Base-by-base conservation (phyloP, 2,113 vertebrate genomes). In the Sander vitreus region DNA sequence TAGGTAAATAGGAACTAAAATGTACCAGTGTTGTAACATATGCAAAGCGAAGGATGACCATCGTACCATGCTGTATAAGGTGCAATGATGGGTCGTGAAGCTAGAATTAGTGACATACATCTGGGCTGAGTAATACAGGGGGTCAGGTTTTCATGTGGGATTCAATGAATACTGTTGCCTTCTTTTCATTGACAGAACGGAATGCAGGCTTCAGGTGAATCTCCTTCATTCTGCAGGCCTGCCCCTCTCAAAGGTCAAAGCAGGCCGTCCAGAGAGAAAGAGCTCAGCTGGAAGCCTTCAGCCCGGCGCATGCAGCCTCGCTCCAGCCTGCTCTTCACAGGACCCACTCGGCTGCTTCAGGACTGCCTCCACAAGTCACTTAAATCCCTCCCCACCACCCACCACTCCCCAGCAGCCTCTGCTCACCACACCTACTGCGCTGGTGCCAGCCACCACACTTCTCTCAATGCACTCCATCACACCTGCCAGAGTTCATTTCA, bases 171-270 rank as follows among this genome's bases (percentile, higher is more conserved):
- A 16, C 2, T 16, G 13, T 58, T 18, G 16, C 53, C 6, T 36
- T 66, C 2, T 48, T 63, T 60, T 73, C 15, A 12, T 27, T 27
- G 5, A 55, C 95, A 99, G 98, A 96, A 96, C 16, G 96, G 97
- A 3, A 73, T 94, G 54, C 95, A 91, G 55, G 81, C 95, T 36
- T 78, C 93, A 60, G 43, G 85, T 0, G 95, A 96, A 4, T 96
- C 95, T 72, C 94, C 94, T 0, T 93, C 96, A 1, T 82, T 91
- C 68, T 94, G 94, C 90, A 95, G 95, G 79, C 93, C 90, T 3
- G 93, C 93, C 0, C 93, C 94, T 27, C 87, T 88, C 90, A 36
- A 92, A 89, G 16, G 13, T 80, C 78, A 78, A 48, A 74, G 47
- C 68, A 86, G 12, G 7, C 58, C 3, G 1, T 76, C 80, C 90